Evolutionary conservation across 2,113 vertebrate species (phyloP), one percentile per base, ranked within the genome.

Genomic region (Plecturocebus donacophilus): DNA sequence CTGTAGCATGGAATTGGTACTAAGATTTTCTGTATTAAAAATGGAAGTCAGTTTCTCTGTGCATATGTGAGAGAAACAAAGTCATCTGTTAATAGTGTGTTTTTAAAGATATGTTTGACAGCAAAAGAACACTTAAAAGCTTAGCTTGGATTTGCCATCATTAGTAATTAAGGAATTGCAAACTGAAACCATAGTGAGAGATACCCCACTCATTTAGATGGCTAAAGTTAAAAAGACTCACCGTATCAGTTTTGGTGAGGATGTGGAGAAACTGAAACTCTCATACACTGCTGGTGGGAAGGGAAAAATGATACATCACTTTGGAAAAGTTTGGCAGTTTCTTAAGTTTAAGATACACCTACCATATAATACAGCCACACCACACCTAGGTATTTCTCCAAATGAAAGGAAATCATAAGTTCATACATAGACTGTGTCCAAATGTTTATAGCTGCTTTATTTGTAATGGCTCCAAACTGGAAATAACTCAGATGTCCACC

Each of bases 271-370:
- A 35, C 5, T 42, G 71, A 49, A 54, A 42, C 4, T 4, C 45
- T 5, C 4, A 0, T 13, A 2, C 0, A 0, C 9, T 20, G 32
- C 42, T 45, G 35, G 27, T 8, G 4, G 38, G 30, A 4, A 12
- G 8, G 42, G 40, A 58, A 40, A 27, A 73, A 54, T 10, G 38
- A 25, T 35, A 2, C 2, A 35, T 19, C 38, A 3, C 8, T 17
- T 61, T 52, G 70, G 64, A 38, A 77, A 58, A 20, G 21, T 58
- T 73, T 32, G 12, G 7, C 38, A 47, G 12, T 79, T 94, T 47
- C 27, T 85, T 79, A 45, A 77, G 52, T 40, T 42, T 79, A 79
- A 10, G n/a, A 32, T 6, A 38, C 2, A 38, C 61, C 71, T 45
- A 4, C 38, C 23, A 1, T 23, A 2, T 38, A n/a, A 56, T 32